Conservation (phyloP, 2,113 vertebrate species). For the Craseonycteris thonglongyai region DNA sequence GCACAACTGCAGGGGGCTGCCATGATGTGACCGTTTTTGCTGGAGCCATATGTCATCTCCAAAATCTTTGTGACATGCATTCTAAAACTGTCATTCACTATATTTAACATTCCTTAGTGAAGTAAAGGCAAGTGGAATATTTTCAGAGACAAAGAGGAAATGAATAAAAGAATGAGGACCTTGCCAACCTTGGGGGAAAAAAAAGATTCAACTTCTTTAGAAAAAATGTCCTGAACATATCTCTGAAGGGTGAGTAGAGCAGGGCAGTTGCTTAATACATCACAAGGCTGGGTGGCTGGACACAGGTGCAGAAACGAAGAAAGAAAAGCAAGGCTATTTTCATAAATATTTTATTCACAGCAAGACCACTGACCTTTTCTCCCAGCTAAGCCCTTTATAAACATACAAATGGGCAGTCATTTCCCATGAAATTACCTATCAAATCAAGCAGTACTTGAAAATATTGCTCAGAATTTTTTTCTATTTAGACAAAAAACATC, state of each 20-base stretch:
- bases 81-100: neutral
- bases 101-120: neutral
- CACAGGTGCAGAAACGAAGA: neutral
- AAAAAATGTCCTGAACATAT: neutral
- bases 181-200: neutral
- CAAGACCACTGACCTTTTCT: constrained; percentile 41
- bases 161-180: neutral
- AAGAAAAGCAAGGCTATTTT: neutral
- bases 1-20: fast-evolving
- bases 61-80: neutral
- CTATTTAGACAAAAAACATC: neutral
- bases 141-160: neutral
- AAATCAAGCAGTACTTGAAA: constrained; percentile 8
- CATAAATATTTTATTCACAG: constrained; percentile 54
- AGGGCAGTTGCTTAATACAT: neutral
- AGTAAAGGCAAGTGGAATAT: constrained; percentile 11
- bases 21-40: neutral
- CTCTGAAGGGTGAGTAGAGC: neutral
- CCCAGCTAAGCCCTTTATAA: constrained; percentile 26
- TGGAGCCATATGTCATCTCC: neutral
- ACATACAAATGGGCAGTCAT: constrained; percentile 37
- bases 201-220: neutral
- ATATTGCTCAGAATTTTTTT: constrained; percentile 17
- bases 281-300: neutral
- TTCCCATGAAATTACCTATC: constrained; percentile 49